phyloP scores from a whole-genome alignment of 2,888 invertebrate genomes.

The Nomada flava region DNA sequence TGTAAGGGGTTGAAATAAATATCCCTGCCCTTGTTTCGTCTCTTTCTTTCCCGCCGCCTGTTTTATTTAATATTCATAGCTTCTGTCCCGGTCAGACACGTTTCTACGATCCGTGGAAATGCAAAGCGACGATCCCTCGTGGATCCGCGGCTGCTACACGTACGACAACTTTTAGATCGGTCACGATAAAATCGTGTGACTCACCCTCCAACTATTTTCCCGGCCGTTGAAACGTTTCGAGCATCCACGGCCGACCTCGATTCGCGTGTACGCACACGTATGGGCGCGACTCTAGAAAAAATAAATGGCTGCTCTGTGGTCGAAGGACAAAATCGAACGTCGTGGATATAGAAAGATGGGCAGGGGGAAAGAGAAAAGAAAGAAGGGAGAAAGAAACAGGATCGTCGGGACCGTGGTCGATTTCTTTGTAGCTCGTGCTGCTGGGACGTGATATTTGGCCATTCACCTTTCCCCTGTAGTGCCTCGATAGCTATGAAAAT shows the following conservation, averaged over 20 bases:
- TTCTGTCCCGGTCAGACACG: background rate
- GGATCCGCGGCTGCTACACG: conserved; percentile 15
- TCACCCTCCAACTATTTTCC: conserved; percentile 56
- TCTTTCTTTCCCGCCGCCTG: background rate
- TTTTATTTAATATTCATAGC: conserved; percentile 51
- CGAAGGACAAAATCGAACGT: background rate
- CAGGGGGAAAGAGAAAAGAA: too few species aligned
- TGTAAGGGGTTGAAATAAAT: conserved; percentile 23
- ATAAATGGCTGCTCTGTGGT: conserved; percentile 13
- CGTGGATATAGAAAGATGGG: background rate
- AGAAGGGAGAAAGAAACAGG: background rate
- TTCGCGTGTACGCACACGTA: conserved; percentile 22
- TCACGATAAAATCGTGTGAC: conserved; percentile 60
- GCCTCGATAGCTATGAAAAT: background rate
- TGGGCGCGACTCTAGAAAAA: conserved; percentile 1
- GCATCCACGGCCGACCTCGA: conserved; percentile 52
- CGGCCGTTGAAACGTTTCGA: conserved; percentile 48
- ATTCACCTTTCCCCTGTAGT: conserved; percentile 5
- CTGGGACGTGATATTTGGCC: conserved; percentile 18
- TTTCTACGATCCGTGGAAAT: conserved; percentile 39
- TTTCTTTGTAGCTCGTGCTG: background rate
- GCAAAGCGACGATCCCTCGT: conserved; percentile 22
- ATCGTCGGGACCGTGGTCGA: background rate
- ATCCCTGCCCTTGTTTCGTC: conserved; percentile 15
- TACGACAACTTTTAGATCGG: conserved; percentile 52